These are phyloP conservation scores for Alcedo quadribrachys DNA, from an alignment of 2,797 vertebrate genomes.

Conservation along the genomic window DNA sequence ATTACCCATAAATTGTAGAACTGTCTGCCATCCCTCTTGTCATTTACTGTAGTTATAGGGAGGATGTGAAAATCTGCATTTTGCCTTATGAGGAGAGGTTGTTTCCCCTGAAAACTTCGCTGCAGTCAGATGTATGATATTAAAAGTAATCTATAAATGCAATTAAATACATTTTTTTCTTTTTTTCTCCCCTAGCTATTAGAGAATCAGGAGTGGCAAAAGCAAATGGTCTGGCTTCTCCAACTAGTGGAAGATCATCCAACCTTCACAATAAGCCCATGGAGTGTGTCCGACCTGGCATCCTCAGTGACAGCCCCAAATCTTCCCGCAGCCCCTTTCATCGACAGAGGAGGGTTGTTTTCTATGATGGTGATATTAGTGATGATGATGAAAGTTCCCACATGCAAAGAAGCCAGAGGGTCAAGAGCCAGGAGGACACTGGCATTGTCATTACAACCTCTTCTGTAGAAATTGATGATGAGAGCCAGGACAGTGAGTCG, in stretches of 20 bases:
- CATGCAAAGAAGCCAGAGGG: conserved; percentile 51
- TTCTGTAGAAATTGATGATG: conserved; percentile 69
- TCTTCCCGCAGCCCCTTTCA: conserved; percentile 87
- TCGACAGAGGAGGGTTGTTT: conserved; percentile 84
- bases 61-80: background rate
- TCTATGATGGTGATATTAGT: conserved; percentile 83
- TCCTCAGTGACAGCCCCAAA: conserved; percentile 80
- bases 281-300: conserved; percentile 75
- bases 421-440: conserved; percentile 50
- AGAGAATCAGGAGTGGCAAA: conserved; percentile 72
- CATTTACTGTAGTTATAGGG: background rate
- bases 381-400: conserved; percentile 75
- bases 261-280: conserved; percentile 57
- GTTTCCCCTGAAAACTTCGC: background rate
- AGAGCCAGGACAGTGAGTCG: conserved; percentile 71
- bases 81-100: background rate
- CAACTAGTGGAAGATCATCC: conserved; percentile 52
- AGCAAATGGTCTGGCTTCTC: conserved; percentile 57
- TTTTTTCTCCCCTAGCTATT: conserved; percentile 23
- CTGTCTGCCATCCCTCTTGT: background rate
- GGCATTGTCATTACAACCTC: conserved; percentile 61
- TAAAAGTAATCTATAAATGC: background rate
- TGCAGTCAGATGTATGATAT: background rate
- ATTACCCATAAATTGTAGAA: background rate
- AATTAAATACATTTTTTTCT: background rate